phyloP scores from a whole-genome alignment of 2,113 vertebrate genomes.

The Hippopotamus amphibius region DNA sequence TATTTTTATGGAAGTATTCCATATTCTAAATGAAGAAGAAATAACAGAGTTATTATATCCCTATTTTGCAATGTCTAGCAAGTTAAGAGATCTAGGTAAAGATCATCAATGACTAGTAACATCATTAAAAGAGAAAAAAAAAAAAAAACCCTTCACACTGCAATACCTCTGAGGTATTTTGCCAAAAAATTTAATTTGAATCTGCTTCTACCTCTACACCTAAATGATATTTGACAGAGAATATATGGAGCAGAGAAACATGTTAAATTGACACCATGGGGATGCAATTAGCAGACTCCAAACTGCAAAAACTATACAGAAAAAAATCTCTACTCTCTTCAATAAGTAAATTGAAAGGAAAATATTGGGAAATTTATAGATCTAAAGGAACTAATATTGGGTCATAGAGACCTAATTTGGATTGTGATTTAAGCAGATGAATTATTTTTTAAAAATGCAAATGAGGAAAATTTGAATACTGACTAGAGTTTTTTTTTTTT shows the following conservation, averaged over 20 bases:
- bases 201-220: background rate
- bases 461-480: background rate
- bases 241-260: background rate
- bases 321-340: background rate
- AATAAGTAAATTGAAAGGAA: background rate
- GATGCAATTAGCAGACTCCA: background rate
- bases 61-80: conserved; percentile 11
- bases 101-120: background rate
- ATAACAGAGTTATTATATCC: background rate
- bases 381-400: background rate
- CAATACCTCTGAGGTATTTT: background rate
- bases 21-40: conserved; percentile 1
- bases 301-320: background rate
- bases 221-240: background rate
- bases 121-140: background rate
- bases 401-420: background rate
- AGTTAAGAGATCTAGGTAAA: background rate
- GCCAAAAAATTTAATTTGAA: conserved; percentile 11
- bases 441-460: background rate
- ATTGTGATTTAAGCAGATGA: background rate
- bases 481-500: background rate
- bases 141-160: background rate
- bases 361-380: background rate
- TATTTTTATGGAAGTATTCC: background rate
- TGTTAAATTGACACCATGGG: background rate